Base-by-base conservation (phyloP, 2,797 vertebrate species). In the Lacerta bilineata region DNA sequence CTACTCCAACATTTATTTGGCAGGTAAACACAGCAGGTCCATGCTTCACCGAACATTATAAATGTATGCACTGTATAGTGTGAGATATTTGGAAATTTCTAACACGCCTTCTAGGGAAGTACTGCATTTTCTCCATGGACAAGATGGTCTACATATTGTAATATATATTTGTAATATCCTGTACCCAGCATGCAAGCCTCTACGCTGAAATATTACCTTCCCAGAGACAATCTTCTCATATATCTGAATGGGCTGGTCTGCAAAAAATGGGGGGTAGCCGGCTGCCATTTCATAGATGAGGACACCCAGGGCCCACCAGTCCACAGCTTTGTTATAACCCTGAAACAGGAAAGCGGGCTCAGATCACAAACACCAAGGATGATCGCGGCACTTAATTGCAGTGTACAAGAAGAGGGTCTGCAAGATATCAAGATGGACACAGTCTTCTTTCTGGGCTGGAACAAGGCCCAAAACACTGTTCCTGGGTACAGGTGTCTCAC, bases 201-300 rank as follows among this genome's bases (percentile, higher is more conserved):
- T 61, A 8, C 20, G 8, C 43, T 50, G n/a, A 81, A 89, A 72
- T 13, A 13, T 96, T 93, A 98, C 98, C 98, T 99, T 99, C 94
- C 98, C 98, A 83, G 98, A 98, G 97, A 99, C 98, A 92, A 99
- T 99, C 97, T 99, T 99, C 97, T 99, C 98, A 1, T 99, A 99
- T 97, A 99, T 98, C 96, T 99, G 98, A 95, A 99, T 99, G 83
- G 98, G 98, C 97, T 99, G 98, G 96, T 99, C 98, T 4, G 98
- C 98, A 81, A 99, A 99, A 96, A 99, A 99, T 7, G 98, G 98
- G 0, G 98, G 98, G 92, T 99, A 99, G 33, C 97, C 97, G 4
- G 96, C 97, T 1, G 96, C 96, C 97, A 97, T 97, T 90, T 97
- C 97, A 0, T 99, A 99, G 96, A 99, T 98, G 91, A 99, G 97